Evolutionary conservation across 2,888 invertebrate species (phyloP), one percentile per base, ranked within the genome.

Genomic region (Elysia crispata): DNA sequence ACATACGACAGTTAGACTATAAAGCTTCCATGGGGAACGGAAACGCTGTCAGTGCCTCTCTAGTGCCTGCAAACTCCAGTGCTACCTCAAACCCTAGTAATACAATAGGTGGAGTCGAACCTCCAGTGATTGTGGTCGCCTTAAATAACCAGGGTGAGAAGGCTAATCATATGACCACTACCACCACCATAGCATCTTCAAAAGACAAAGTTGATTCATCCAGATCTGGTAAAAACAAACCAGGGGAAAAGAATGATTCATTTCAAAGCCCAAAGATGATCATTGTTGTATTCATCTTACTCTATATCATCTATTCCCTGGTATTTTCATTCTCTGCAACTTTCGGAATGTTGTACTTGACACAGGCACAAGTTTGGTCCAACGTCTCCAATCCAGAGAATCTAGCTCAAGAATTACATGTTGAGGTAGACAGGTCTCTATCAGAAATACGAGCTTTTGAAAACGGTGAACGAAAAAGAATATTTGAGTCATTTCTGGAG

Each of bases 321-420:
- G 75, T 90, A 33, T 89, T 90, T 81, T 87, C 90, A 25, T 89
- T 90, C 77, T 87, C 87, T 23, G 83, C 87, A 57, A 84, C 89
- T 23, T 87, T 89, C 73, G 87, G 86, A 8, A 64, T 90, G 20
- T 83, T 91, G 20, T 89, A 88, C 78, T 66, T 88, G 41, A 82
- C 87, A 8, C 87, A 88, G 66, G 83, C 84, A 20, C 83, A 87
- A 5, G 81, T 84, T 20, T 79, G 88, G 72, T 77, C 83, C 20
- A 84, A 87, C 66, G 78, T 88, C 23, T 83, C 86, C 1, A 82
- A 85, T 20, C 83, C 86, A 0, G 85, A 86, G 15, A 86, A 87
- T 64, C 85, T 88, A 0, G 88, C 87, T 64, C 84, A 84, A 8
- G 85, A 86, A 67, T 84, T 90, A n/a, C 86, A 87, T 30, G 73